Evolutionary conservation across 2,113 vertebrate species (phyloP).

Genomic region (Kobus ellipsiprymnus): DNA sequence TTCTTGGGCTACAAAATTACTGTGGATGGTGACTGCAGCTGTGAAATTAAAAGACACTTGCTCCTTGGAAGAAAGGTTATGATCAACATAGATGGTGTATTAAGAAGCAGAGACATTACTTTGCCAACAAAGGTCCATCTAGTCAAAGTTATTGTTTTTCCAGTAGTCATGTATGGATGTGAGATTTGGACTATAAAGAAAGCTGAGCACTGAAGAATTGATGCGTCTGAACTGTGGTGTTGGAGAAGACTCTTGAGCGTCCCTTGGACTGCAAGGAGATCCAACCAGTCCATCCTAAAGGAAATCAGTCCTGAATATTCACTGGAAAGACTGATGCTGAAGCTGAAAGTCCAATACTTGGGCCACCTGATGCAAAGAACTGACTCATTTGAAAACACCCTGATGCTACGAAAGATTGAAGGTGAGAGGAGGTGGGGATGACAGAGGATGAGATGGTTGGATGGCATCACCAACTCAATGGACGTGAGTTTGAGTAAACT

Average conservation of each 20-base stretch:
- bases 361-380: no score
- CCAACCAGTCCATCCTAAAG: no score
- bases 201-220: background rate
- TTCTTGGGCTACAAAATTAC: background rate
- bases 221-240: background rate
- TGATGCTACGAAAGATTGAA: background rate
- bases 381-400: background rate
- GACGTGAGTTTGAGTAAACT: background rate
- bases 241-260: no score
- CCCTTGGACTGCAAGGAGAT: no score
- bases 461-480: background rate
- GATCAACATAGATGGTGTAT: fast-evolving
- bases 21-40: background rate
- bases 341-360: no score
- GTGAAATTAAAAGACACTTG: background rate
- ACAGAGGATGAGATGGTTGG: background rate
- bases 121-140: no score
- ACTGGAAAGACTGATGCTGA: no score
- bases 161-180: background rate
- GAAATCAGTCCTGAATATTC: no score
- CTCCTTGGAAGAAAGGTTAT: background rate
- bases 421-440: fast-evolving
- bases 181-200: background rate
- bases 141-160: background rate
- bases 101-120: background rate